These are phyloP conservation scores for Porites evermanni DNA, from an alignment of 92 coral and sea anemone species.

Conservation along the genomic window DNA sequence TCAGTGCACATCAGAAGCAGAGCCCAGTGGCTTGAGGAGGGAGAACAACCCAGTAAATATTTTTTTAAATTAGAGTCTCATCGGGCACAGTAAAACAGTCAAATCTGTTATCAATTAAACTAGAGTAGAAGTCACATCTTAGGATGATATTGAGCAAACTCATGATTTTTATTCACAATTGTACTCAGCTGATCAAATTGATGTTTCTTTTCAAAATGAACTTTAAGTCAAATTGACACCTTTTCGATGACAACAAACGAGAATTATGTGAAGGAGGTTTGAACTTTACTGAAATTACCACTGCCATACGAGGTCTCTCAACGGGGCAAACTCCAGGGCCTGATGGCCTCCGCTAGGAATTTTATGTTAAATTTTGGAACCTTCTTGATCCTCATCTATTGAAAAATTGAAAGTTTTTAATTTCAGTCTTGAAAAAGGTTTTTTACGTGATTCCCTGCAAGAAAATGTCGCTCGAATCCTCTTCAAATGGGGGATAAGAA, in stretches of 20 bases:
- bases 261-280: constrained; percentile 14
- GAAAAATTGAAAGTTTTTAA: neutral
- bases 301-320: neutral
- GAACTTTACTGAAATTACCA: neutral
- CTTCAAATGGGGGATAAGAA: neutral
- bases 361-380: constrained; percentile 38
- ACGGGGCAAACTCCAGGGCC: constrained; percentile 23
- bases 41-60: neutral
- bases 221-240: neutral
- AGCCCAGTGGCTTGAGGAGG: neutral
- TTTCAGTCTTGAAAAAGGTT: constrained; percentile 6
- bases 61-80: neutral
- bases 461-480: neutral
- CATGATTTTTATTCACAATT: constrained; percentile 14
- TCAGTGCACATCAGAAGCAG: neutral
- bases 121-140: neutral
- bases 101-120: neutral
- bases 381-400: constrained; percentile 3
- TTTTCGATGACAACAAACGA: neutral
- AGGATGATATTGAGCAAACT: neutral
- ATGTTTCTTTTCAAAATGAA: neutral
- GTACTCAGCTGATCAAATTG: neutral
- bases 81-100: neutral
- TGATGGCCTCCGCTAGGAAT: constrained; percentile 43
- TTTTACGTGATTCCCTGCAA: constrained; percentile 13